These are phyloP conservation scores for Upupa epops DNA, from an alignment of 2,113 vertebrate genomes.

Conservation along the genomic window DNA sequence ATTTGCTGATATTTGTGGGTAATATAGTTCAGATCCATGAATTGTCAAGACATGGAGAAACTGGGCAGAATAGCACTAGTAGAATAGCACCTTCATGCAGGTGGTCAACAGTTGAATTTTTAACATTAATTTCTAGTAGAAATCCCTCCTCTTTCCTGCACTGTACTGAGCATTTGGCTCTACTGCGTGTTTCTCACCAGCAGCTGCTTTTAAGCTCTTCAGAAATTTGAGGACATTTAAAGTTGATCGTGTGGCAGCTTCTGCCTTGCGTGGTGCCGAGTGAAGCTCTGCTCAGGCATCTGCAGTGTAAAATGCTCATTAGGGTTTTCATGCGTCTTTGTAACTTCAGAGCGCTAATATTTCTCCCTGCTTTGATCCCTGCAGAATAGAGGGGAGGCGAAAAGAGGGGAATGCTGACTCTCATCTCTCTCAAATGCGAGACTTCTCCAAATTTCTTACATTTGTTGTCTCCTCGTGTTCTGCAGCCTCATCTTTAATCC, in stretches of 20 bases:
- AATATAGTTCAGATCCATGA: neutral
- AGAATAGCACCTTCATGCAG: neutral
- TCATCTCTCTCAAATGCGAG: neutral
- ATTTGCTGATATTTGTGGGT: neutral
- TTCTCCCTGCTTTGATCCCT: neutral
- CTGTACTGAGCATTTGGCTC: neutral
- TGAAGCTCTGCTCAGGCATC: neutral
- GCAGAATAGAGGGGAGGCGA: neutral
- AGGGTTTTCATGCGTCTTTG: neutral
- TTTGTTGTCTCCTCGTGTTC: neutral
- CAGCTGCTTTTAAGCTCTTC: neutral
- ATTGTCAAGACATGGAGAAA: neutral
- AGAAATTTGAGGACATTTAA: neutral
- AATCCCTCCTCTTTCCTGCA: neutral
- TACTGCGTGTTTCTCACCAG: neutral
- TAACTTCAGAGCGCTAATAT: neutral
- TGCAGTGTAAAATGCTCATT: neutral
- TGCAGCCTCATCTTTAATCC: constrained; percentile 12
- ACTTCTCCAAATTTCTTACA: neutral
- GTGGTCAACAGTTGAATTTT: constrained; percentile 3
- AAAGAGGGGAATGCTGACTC: neutral
- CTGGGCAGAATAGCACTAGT: neutral
- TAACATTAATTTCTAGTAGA: neutral
- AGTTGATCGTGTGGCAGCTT: neutral
- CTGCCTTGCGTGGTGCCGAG: neutral